Percentiles rank a stretch among this genome's conserved stretches.
Conservation (phyloP, 2,113 vertebrate species). For the Arothron firmamentum region DNA sequence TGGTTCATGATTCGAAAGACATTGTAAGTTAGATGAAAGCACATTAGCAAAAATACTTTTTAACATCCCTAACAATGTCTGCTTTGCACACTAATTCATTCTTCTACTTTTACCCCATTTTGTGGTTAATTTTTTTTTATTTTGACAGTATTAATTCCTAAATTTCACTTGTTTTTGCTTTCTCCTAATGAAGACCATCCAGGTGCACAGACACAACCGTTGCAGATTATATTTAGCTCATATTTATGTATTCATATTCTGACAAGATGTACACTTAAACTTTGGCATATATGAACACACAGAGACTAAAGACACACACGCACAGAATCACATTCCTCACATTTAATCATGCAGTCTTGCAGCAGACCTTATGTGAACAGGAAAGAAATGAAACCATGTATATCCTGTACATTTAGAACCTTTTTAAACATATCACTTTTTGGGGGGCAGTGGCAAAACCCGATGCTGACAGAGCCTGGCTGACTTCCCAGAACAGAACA, state of each 20-base stretch:
- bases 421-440: conserved; percentile 42
- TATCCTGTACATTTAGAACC: conserved; percentile 51
- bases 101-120: neutral
- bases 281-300: neutral
- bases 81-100: no score
- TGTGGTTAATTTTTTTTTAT: neutral
- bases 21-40: no score
- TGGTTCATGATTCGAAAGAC: no score
- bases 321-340: conserved; percentile 37
- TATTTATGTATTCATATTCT: conserved; percentile 47
- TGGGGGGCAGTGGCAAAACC: conserved; percentile 35
- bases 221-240: conserved; percentile 41
- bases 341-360: conserved; percentile 50
- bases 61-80: neutral
- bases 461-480: conserved; percentile 66
- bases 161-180: neutral
- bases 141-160: neutral
- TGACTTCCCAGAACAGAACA: conserved; percentile 62
- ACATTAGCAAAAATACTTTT: neutral
- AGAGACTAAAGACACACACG: neutral
- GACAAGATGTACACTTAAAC: neutral
- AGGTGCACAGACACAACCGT: conserved; percentile 25
- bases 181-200: conserved; percentile 15
- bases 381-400: conserved; percentile 53
- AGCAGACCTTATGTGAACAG: conserved; percentile 42